Conservation (phyloP, 1,140 invertebrate species). For the Aphelinus atriplicis region DNA sequence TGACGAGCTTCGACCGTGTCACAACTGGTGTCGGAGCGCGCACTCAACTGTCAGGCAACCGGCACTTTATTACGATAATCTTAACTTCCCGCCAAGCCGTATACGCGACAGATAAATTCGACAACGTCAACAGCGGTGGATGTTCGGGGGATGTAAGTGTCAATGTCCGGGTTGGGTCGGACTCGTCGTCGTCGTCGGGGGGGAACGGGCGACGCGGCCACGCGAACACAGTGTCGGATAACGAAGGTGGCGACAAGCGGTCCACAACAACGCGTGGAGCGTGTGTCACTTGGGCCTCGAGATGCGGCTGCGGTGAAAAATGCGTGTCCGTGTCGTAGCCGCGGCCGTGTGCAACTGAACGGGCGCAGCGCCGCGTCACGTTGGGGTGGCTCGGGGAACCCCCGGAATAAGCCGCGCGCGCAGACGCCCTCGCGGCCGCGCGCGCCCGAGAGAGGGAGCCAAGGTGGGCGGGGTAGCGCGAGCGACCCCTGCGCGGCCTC, state of each 20-base stretch:
- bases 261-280: no score
- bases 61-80: not conserved
- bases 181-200: not conserved
- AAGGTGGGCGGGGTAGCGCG: no score
- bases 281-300: not conserved
- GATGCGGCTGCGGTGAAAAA: not conserved
- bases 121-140: not conserved
- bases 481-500: no score
- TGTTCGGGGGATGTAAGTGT: not conserved
- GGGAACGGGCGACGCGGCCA: not conserved
- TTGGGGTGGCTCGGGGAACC: slow-evolving; percentile 56
- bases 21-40: not conserved
- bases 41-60: not conserved
- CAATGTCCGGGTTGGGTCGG: not conserved
- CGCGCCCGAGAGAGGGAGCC: no score
- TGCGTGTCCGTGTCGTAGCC: slow-evolving; percentile 61
- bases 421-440: no score
- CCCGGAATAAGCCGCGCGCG: no score
- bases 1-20: not conserved
- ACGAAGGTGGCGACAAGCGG: no score
- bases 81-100: not conserved
- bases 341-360: slow-evolving; percentile 65
- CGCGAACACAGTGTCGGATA: no score
- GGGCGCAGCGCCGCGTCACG: slow-evolving; percentile 53
- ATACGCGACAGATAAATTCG: not conserved